Evolutionary conservation across 2,113 vertebrate species (phyloP).

Genomic region (Etheostoma cragini): DNA sequence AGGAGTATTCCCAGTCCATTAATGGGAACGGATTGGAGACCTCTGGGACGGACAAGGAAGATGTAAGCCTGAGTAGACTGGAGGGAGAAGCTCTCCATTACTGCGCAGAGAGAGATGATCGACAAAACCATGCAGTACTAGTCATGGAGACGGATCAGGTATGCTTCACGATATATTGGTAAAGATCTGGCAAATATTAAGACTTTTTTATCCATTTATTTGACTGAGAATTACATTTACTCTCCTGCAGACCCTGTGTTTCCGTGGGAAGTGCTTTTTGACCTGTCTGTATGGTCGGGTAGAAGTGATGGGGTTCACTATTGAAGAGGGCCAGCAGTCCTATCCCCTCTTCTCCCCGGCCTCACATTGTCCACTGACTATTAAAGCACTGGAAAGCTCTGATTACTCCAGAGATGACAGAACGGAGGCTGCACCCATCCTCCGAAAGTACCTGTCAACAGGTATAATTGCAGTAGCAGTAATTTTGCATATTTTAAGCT

Average conservation of each 20-base stretch:
- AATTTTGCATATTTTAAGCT: background rate
- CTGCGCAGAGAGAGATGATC: slow-evolving; percentile 75
- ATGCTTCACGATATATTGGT: background rate
- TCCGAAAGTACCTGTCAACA: slow-evolving; percentile 81
- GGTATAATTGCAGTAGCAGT: slow-evolving; percentile 71
- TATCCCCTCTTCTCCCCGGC: slow-evolving; percentile 88
- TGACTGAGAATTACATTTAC: background rate
- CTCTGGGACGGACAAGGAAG: background rate
- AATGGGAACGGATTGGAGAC: slow-evolving; percentile 63
- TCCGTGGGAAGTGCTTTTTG: slow-evolving; percentile 89
- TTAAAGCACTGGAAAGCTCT: slow-evolving; percentile 78
- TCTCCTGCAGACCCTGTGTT: slow-evolving; percentile 84
- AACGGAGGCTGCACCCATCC: slow-evolving; percentile 76
- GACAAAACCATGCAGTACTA: slow-evolving; percentile 77
- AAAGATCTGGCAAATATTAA: background rate
- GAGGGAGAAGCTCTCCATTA: slow-evolving; percentile 69
- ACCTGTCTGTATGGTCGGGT: slow-evolving; percentile 91
- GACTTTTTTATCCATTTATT: background rate
- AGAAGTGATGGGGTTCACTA: slow-evolving; percentile 89
- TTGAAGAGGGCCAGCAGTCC: slow-evolving; percentile 88
- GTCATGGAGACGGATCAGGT: slow-evolving; percentile 85
- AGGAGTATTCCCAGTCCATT: slow-evolving; percentile 66
- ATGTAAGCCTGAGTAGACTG: slow-evolving; percentile 22
- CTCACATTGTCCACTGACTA: slow-evolving; percentile 86
- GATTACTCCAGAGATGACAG: slow-evolving; percentile 69